phyloP scores from a whole-genome alignment of 2,888 invertebrate species.

The Alitta virens region DNA sequence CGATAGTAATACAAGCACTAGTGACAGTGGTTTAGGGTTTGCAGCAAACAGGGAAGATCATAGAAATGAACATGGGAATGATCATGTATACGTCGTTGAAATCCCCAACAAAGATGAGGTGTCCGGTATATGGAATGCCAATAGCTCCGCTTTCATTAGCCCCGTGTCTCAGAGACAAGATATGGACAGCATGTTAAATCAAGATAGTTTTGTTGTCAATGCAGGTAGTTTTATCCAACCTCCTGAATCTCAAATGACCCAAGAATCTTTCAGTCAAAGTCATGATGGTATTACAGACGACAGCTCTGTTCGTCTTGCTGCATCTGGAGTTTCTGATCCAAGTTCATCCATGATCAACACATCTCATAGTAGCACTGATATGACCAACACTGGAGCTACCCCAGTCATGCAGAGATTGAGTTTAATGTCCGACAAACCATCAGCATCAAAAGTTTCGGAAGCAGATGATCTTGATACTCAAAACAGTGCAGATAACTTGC shows the following conservation, averaged over 20 bases:
- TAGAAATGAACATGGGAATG: slow-evolving; percentile 5
- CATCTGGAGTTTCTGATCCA: neutral
- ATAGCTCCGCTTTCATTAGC: slow-evolving; percentile 8
- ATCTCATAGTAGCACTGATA: slow-evolving; percentile 10
- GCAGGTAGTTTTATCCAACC: slow-evolving; percentile 4
- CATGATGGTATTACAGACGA: neutral
- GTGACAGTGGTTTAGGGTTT: slow-evolving; percentile 93
- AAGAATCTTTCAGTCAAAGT: no score
- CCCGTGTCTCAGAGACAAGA: slow-evolving; percentile 7
- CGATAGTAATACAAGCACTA: slow-evolving; percentile 81
- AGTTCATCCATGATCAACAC: slow-evolving; percentile 9
- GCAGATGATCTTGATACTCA: slow-evolving; percentile 30
- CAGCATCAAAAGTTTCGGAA: neutral
- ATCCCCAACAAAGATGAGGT: slow-evolving; percentile 24
- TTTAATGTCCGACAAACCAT: slow-evolving; percentile 66
- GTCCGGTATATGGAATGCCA: slow-evolving; percentile 4
- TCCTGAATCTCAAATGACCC: neutral
- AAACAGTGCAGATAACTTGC: slow-evolving; percentile 47
- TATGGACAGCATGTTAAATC: neutral
- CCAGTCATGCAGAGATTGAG: slow-evolving; percentile 64
- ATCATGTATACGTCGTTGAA: slow-evolving; percentile 47
- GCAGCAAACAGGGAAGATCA: slow-evolving; percentile 25
- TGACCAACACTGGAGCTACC: neutral
- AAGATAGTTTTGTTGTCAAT: neutral
- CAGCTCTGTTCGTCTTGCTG: neutral